Evolutionary conservation across 2,113 vertebrate genomes (phyloP), one percentile per base, ranked within the genome.

Genomic region (Amblyornis subalaris): DNA sequence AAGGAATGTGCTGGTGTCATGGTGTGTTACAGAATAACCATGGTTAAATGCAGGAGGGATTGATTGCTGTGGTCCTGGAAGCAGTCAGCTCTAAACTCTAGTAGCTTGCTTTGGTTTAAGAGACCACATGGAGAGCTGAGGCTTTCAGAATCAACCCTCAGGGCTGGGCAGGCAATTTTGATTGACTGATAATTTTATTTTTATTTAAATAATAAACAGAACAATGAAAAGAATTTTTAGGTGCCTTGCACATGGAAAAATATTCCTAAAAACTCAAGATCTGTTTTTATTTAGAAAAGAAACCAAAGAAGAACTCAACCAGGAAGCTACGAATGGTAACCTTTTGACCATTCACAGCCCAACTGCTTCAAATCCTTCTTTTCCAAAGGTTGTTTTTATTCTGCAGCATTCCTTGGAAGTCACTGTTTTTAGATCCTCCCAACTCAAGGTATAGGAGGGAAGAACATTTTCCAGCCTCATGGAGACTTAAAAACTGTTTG

Each of bases 1-100:
- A 84, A 93, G 54, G 94, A 95, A 96, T 94, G 88, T 54, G 69
- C 42, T 86, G 48, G 3, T 93, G 87, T 93, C 88, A 79, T 54
- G 67, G 54, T 58, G 29, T 77, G 79, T 88, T 89, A 88, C 48
- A 67, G 71, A 94, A 93, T 42, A 93, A 22, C 64, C 48, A 22
- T 12, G 48, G 92, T 80, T 81, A 69, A 75, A 90, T 55, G 48
- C 53, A 79, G 66, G 12, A 84, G 90, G 36, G 54, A 94, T 79
- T 79, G 86, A 94, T 78, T 85, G 72, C 67, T 58, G 67, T 54
- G 67, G 89, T 84, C 57, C 71, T 88, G n/a, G 8, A 38, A 75
- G 72, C 60, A 94, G 81, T 50, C 74, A 84, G 57, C 75, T 93
- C 84, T 77, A 77, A 90, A 71, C 40, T 65, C 40, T 89, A 72